Percentiles rank a stretch among this genome's conserved stretches.
These are phyloP conservation scores for Acanthiza pusilla DNA, from an alignment of 2,797 vertebrate species.

Conservation along the genomic window DNA sequence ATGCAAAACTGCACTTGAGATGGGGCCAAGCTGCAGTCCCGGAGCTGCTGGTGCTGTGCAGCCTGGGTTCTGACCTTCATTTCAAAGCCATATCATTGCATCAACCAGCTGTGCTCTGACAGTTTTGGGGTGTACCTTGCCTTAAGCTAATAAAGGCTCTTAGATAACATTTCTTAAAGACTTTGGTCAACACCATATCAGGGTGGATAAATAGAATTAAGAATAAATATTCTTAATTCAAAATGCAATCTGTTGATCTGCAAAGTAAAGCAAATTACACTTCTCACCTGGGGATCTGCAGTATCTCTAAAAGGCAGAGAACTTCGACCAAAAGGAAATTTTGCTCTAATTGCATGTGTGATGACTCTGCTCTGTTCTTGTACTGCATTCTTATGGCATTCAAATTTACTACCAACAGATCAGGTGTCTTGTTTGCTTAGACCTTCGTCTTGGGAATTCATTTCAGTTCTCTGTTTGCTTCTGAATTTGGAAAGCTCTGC, in stretches of 20 bases:
- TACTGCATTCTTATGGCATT: background rate
- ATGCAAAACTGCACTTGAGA: background rate
- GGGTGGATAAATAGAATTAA: constrained; percentile 1
- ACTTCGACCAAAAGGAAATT: background rate
- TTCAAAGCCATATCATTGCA: background rate
- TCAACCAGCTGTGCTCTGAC: background rate
- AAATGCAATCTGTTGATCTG: constrained; percentile 7
- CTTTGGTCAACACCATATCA: constrained; percentile 3
- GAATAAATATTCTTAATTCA: constrained; percentile 33
- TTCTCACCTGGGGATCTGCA: background rate
- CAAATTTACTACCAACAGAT: background rate
- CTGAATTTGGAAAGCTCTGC: background rate
- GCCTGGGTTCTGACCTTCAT: constrained; percentile 41
- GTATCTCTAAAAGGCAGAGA: background rate
- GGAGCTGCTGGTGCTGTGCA: background rate
- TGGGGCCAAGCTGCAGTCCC: background rate
- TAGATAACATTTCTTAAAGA: constrained; percentile 59
- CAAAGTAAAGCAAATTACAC: background rate
- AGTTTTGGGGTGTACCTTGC: constrained; percentile 34
- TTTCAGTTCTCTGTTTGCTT: background rate
- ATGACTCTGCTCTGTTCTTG: background rate
- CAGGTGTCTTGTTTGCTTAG: background rate
- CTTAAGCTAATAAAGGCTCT: constrained; percentile 41
- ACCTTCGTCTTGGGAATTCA: background rate
- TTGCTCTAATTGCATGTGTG: background rate